Base-by-base conservation (phyloP, 2,888 invertebrate genomes). In the Acanthosoma haemorrhoidale region DNA sequence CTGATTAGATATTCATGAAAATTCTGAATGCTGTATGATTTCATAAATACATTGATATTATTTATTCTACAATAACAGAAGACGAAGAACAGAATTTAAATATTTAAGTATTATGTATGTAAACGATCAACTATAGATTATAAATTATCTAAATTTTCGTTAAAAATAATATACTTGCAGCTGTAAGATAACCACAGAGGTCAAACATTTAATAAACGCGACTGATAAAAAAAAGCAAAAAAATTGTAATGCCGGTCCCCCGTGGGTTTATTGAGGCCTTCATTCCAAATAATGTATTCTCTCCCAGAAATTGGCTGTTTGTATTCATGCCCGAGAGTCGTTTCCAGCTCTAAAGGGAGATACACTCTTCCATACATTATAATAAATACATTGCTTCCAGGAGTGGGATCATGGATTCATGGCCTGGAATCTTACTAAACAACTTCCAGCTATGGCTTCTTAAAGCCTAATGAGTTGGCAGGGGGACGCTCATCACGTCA, bases 321-420 rank as follows among this genome's bases (percentile, higher is more conserved):
- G 51, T 51, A 51, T 51, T 51, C 51, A 51, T 51, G 51, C 51
- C 13, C 51, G 51, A 25, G n/a, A 25, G 21, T 13, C n/a, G 5
- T 51, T 51, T 51, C 29, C 25, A 25, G 25, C 61, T 36, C 34
- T 61, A 61, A 61, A 61, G 61, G 32, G 61, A 31, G 36, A 32
- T 36, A 61, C 5, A 41, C 34, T 36, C 51, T 51, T 51, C 16
- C 61, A 61, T 61, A 38, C 61, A 38, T 61, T 36, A 61, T 61
- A 36, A 61, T 36, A 38, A 32, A 61, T 61, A 61, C 59, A 32
- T 32, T 59, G 36, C 36, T 21, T 5, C 32, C 3, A 36, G 36
- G 18, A 5, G 2, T 2, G 61, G 61, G 34, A 51, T 51, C 51
- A 25, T 9, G 51, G 25, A 51, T 51, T 51, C 51, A 51, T 51